These are phyloP conservation scores for Chlamydotis undulata DNA, from an alignment of 2,113 vertebrate species.

Conservation along the genomic window DNA sequence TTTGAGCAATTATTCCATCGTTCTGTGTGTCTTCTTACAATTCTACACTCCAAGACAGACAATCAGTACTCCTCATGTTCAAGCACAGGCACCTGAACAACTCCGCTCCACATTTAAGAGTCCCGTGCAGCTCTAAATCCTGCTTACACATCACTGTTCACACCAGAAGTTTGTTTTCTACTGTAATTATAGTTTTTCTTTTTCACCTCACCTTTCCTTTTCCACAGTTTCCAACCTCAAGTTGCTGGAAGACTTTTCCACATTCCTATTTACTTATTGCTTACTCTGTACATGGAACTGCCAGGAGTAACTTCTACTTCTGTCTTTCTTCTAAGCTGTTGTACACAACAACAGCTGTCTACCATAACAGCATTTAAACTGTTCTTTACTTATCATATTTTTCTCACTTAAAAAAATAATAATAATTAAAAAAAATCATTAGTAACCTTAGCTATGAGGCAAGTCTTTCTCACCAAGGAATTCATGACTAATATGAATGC, in stretches of 20 bases:
- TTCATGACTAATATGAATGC: background rate
- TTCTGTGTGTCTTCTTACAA: background rate
- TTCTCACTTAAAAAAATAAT: background rate
- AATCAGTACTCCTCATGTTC: background rate
- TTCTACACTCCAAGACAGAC: background rate
- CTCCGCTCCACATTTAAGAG: background rate
- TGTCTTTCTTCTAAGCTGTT: background rate
- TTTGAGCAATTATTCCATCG: background rate
- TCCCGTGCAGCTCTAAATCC: background rate
- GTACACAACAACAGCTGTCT: background rate
- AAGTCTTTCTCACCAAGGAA: background rate
- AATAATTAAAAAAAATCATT: background rate
- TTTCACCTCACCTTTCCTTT: background rate
- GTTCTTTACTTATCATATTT: accelerated
- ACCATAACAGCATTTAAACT: background rate
- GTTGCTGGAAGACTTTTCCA: background rate
- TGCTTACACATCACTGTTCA: background rate
- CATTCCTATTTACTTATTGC: background rate
- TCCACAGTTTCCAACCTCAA: background rate
- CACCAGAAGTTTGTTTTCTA: background rate
- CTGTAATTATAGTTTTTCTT: background rate
- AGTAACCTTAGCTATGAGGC: background rate
- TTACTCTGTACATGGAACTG: background rate
- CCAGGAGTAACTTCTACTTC: background rate
- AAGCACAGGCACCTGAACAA: background rate